Evolutionary conservation across 1,140 invertebrate genomes (phyloP).

Genomic region (Adelges cooleyi): DNA sequence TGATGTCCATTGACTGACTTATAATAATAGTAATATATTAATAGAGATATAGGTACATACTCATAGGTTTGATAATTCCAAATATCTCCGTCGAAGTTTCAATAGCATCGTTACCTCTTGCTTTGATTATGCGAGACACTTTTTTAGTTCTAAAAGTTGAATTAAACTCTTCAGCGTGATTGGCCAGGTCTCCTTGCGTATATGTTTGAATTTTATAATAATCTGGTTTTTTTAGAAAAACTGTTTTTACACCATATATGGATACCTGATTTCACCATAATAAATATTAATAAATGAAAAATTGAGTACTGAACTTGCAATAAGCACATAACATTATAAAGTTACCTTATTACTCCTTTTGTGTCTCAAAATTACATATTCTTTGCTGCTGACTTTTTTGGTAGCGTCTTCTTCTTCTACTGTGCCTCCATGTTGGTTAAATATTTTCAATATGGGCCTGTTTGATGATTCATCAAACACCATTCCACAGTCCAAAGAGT

Average conservation of each 20-base stretch:
- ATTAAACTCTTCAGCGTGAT: not conserved
- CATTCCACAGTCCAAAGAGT: not conserved
- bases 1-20: no score
- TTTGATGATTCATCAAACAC: not conserved
- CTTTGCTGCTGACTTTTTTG: not conserved
- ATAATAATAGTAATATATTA: no score
- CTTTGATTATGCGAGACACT: not conserved
- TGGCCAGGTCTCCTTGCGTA: not conserved
- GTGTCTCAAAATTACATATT: conserved; percentile 9
- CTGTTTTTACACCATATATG: not conserved
- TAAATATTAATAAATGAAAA: no score
- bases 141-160: conserved; percentile 2
- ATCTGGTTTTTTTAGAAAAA: conserved; percentile 10
- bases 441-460: conserved; percentile 19
- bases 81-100: not conserved
- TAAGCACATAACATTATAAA: not conserved
- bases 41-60: no score
- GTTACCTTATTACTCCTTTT: conserved; percentile 10
- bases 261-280: not conserved
- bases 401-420: conserved; percentile 9
- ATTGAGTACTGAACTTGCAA: no score
- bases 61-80: not conserved
- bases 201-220: not conserved
- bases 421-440: not conserved
- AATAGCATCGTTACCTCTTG: not conserved